A percentile compares a stretch with the other conserved stretches of the same genome.
phyloP scores from a whole-genome alignment of 1,140 invertebrate species.

The Camponotus pennsylvanicus region DNA sequence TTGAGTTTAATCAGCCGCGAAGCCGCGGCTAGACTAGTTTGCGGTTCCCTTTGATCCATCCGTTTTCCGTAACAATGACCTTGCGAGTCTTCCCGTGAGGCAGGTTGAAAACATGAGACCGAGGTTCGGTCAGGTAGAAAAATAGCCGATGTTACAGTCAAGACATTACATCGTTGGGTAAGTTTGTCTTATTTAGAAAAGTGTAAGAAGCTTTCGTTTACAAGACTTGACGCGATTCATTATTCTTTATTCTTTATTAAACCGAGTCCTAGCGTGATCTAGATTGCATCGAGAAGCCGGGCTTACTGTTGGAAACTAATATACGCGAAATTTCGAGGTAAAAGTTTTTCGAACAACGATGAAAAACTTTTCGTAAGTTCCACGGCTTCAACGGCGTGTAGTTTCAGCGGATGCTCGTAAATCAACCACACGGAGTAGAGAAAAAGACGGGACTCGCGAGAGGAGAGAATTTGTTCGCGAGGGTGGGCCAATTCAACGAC shows the following conservation, averaged over 20 bases:
- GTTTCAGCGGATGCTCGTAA: slow-evolving; percentile 19
- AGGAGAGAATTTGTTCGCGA: neutral
- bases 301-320: slow-evolving; percentile 19
- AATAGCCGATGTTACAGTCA: neutral
- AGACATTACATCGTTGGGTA: neutral
- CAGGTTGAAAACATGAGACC: slow-evolving; percentile 32
- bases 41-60: slow-evolving; percentile 64
- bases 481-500: slow-evolving; percentile 38
- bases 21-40: slow-evolving; percentile 67
- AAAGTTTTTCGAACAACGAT: neutral
- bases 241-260: slow-evolving; percentile 8
- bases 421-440: slow-evolving; percentile 5
- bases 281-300: neutral
- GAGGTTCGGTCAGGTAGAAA: slow-evolving; percentile 12
- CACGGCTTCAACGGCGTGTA: neutral
- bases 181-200: neutral
- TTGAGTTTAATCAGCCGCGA: slow-evolving; percentile 75
- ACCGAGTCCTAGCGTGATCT: neutral
- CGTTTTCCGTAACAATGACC: slow-evolving; percentile 41
- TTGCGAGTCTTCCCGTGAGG: slow-evolving; percentile 38
- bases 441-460: neutral
- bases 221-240: neutral
- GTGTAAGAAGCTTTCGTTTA: neutral
- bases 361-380: slow-evolving; percentile 24
- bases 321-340: slow-evolving; percentile 11